phyloP scores from a whole-genome alignment of 1,140 invertebrate species.

The Trypoxylus dichotomus region DNA sequence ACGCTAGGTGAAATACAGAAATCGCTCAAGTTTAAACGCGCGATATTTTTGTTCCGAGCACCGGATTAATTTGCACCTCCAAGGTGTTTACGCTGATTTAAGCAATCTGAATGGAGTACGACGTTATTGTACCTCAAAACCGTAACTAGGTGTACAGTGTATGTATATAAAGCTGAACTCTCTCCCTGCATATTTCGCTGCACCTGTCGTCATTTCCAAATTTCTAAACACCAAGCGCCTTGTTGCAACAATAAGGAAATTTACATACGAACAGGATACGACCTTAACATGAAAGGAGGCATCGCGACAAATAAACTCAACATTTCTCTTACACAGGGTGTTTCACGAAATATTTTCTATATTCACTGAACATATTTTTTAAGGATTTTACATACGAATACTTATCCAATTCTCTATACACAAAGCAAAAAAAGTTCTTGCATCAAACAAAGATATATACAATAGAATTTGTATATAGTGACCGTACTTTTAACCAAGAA shows the following conservation, averaged over 20 bases:
- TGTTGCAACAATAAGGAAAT: background rate
- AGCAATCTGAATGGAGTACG: conserved; percentile 40
- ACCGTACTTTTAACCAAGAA: no score
- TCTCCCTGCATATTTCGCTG: background rate
- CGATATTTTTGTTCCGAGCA: conserved; percentile 44
- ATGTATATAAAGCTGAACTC: background rate
- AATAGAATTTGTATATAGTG: no score
- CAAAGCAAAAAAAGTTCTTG: no score
- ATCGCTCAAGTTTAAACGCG: conserved; percentile 45
- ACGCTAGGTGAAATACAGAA: conserved; percentile 27
- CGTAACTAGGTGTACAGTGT: background rate
- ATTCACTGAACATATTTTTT: no score
- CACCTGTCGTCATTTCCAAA: background rate
- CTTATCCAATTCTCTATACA: no score
- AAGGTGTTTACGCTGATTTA: conserved; percentile 47
- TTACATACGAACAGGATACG: background rate
- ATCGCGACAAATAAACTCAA: no score
- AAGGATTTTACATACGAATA: no score
- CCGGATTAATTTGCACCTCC: conserved; percentile 48
- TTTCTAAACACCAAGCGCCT: background rate
- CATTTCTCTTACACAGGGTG: no score
- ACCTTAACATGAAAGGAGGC: no score
- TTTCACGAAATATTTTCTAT: no score
- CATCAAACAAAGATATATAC: no score
- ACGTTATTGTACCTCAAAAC: conserved; percentile 18